Percentiles rank a stretch among this genome's conserved stretches.
Conservation (phyloP, 2,888 invertebrate species). For the Ormyrus labotus region DNA sequence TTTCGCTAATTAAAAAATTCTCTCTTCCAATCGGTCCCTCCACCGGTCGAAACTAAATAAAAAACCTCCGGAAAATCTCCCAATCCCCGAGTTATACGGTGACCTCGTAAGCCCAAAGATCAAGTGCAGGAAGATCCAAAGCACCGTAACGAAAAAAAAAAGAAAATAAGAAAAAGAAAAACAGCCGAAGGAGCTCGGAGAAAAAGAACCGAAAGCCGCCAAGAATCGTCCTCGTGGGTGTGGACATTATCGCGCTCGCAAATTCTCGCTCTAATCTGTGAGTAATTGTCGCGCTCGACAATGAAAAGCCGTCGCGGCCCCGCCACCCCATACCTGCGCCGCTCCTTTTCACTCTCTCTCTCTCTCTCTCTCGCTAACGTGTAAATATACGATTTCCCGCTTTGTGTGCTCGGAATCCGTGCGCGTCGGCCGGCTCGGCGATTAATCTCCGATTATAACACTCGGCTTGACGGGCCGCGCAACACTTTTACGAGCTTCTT, state of each 20-base stretch:
- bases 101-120: slow-evolving; percentile 67
- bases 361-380: slow-evolving; percentile 49
- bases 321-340: neutral
- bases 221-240: neutral
- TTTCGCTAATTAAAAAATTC: too few species aligned
- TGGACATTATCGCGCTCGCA: slow-evolving; percentile 63
- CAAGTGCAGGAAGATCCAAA: slow-evolving; percentile 58
- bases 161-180: slow-evolving; percentile 43
- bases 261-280: slow-evolving; percentile 74
- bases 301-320: slow-evolving; percentile 56
- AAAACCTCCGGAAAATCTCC: too few species aligned
- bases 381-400: slow-evolving; percentile 30
- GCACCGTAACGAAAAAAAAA: neutral
- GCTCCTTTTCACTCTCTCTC: slow-evolving; percentile 56
- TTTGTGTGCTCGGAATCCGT: slow-evolving; percentile 62
- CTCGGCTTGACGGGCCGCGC: slow-evolving; percentile 68
- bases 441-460: slow-evolving; percentile 75
- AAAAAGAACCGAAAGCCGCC: neutral
- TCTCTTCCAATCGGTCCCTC: too few species aligned
- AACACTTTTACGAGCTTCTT: slow-evolving; percentile 68
- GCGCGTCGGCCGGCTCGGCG: slow-evolving; percentile 56
- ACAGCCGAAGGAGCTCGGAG: slow-evolving; percentile 28
- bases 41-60: too few species aligned
- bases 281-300: slow-evolving; percentile 71
- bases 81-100: too few species aligned